These are phyloP conservation scores for Saguinus imperator DNA, from an alignment of 2,113 vertebrate genomes.

Conservation along the genomic window DNA sequence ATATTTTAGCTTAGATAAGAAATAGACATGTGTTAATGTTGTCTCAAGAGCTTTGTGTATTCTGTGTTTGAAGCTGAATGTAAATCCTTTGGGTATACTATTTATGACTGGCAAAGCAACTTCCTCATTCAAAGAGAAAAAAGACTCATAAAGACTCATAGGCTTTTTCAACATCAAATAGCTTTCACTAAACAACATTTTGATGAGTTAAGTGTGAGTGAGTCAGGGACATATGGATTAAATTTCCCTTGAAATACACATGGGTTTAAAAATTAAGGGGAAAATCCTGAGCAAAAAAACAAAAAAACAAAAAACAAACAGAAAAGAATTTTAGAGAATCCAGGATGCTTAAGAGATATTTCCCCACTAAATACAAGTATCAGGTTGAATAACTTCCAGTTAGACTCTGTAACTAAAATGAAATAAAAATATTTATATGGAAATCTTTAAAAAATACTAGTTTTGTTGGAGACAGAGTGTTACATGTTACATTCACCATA, in stretches of 20 bases:
- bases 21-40: not conserved
- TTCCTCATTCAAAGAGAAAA: constrained; percentile 74
- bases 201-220: constrained; percentile 82
- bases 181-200: constrained; percentile 78
- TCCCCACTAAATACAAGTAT: constrained; percentile 25
- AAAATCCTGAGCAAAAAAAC: constrained; percentile 33
- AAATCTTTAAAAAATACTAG: not conserved
- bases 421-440: not conserved
- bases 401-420: constrained; percentile 58
- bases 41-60: constrained; percentile 21
- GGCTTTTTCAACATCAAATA: constrained; percentile 78
- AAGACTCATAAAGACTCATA: constrained; percentile 68
- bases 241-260: constrained; percentile 79
- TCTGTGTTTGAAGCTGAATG: constrained; percentile 56
- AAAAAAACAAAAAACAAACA: no score
- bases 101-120: constrained; percentile 67
- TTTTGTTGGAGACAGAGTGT: not conserved
- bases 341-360: constrained; percentile 54
- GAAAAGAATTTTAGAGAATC: constrained; percentile 60
- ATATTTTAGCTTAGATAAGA: constrained; percentile 65
- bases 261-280: constrained; percentile 73
- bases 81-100: constrained; percentile 59
- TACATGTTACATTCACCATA: not conserved
- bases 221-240: constrained; percentile 80
- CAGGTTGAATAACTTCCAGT: constrained; percentile 11